A percentile compares a stretch with the other conserved stretches of the same genome.
Conservation (phyloP, 1,140 invertebrate genomes). For the Drosophila pachea region DNA sequence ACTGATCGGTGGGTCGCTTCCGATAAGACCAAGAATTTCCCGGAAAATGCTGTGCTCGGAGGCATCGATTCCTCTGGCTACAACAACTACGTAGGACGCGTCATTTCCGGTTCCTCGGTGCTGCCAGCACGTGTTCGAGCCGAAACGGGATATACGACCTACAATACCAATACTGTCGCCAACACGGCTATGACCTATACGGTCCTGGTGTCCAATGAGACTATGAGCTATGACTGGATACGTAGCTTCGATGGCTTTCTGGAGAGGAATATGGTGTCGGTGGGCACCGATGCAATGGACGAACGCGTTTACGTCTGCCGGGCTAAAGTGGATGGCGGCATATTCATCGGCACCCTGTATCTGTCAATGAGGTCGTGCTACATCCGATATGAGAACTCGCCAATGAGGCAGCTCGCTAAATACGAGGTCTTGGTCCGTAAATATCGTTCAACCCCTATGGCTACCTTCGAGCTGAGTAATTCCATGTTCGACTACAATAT, state of each 20-base stretch:
- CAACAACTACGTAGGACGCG: slow-evolving; percentile 51
- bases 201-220: no score
- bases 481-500: no score
- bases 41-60: slow-evolving; percentile 37
- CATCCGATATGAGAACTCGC: slow-evolving; percentile 22
- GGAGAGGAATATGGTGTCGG: slow-evolving; percentile 48
- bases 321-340: slow-evolving; percentile 20
- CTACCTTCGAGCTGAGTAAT: not conserved
- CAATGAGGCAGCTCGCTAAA: slow-evolving; percentile 28
- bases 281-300: slow-evolving; percentile 34
- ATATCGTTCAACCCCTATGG: not conserved
- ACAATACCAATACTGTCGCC: slow-evolving; percentile 27
- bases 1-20: slow-evolving; percentile 42
- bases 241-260: slow-evolving; percentile 51
- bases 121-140: slow-evolving; percentile 48
- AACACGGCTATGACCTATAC: slow-evolving; percentile 11
- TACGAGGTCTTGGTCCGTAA: slow-evolving; percentile 54
- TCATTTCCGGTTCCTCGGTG: slow-evolving; percentile 7
- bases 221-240: slow-evolving; percentile 50
- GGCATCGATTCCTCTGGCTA: slow-evolving; percentile 47
- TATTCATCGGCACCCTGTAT: slow-evolving; percentile 48
- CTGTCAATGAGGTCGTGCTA: slow-evolving; percentile 21
- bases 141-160: slow-evolving; percentile 37
- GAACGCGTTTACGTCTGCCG: slow-evolving; percentile 56
- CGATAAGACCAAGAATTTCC: slow-evolving; percentile 34